phyloP scores from a whole-genome alignment of 2,113 vertebrate species.

The Carollia perspicillata region DNA sequence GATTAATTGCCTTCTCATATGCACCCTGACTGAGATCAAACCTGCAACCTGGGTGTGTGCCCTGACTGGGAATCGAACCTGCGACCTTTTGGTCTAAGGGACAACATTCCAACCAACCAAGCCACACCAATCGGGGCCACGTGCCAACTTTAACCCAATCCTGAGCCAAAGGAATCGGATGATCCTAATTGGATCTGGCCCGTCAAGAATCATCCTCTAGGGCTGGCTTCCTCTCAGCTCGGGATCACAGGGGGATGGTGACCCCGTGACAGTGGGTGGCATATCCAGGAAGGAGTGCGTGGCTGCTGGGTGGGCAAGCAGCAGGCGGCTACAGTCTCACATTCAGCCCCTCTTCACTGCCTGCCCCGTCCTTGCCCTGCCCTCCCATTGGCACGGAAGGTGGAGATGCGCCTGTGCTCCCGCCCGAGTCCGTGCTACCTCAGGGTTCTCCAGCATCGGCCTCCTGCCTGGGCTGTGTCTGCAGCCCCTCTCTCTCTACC shows the following conservation, averaged over 20 bases:
- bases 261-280: neutral
- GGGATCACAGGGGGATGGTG: neutral
- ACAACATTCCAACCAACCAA: no score
- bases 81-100: no score
- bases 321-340: accelerated
- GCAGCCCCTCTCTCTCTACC: neutral
- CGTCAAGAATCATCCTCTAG: neutral
- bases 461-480: neutral
- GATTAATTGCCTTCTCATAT: no score
- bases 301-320: neutral
- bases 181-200: neutral
- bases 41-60: no score
- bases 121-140: no score
- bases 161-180: neutral
- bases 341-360: neutral
- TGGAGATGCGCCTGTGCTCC: neutral
- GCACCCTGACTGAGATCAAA: no score
- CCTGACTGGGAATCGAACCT: no score
- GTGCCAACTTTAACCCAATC: neutral
- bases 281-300: neutral
- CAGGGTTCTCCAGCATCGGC: neutral
- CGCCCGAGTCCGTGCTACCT: neutral
- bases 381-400: neutral
- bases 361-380: neutral
- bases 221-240: neutral